phyloP scores from a whole-genome alignment of 2,113 vertebrate species.

The Sinocyclocheilus anophthalmus region DNA sequence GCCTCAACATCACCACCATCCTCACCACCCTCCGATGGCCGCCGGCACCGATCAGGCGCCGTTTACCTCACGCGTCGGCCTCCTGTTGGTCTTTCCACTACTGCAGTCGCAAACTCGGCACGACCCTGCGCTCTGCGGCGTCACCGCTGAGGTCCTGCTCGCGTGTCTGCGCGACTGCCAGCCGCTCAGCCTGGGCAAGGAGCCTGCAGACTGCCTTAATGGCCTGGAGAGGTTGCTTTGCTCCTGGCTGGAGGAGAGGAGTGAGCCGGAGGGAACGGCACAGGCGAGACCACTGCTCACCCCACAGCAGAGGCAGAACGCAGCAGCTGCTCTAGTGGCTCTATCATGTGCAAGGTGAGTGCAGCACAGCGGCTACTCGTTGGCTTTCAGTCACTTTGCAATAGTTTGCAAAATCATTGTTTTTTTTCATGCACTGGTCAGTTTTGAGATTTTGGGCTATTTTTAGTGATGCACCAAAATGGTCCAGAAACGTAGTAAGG shows the following conservation, averaged over 20 bases:
- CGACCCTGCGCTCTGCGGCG: constrained; percentile 94
- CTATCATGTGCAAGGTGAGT: constrained; percentile 92
- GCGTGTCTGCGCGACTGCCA: constrained; percentile 96
- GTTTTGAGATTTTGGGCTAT: not conserved
- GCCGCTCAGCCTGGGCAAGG: constrained; percentile 96
- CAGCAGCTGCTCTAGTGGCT: constrained; percentile 94
- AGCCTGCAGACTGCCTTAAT: constrained; percentile 94
- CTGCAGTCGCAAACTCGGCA: constrained; percentile 95
- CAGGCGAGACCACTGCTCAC: constrained; percentile 80
- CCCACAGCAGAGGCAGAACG: constrained; percentile 90
- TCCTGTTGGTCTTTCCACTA: constrained; percentile 94
- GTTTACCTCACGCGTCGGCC: constrained; percentile 93
- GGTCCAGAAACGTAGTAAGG: too few species aligned
- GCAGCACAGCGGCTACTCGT: not conserved
- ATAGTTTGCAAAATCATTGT: not conserved
- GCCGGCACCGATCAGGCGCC: constrained; percentile 87
- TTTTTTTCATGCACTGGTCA: constrained; percentile 26
- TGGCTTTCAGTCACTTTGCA: too few species aligned
- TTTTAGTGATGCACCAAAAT: too few species aligned
- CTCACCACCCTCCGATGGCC: constrained; percentile 37
- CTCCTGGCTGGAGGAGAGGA: constrained; percentile 91
- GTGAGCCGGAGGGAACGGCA: constrained; percentile 78
- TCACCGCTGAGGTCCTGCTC: constrained; percentile 96
- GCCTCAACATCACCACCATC: constrained; percentile 68
- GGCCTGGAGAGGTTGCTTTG: constrained; percentile 93